Evolutionary conservation across 2,113 vertebrate species (phyloP).

Genomic region (Anoura caudifer): DNA sequence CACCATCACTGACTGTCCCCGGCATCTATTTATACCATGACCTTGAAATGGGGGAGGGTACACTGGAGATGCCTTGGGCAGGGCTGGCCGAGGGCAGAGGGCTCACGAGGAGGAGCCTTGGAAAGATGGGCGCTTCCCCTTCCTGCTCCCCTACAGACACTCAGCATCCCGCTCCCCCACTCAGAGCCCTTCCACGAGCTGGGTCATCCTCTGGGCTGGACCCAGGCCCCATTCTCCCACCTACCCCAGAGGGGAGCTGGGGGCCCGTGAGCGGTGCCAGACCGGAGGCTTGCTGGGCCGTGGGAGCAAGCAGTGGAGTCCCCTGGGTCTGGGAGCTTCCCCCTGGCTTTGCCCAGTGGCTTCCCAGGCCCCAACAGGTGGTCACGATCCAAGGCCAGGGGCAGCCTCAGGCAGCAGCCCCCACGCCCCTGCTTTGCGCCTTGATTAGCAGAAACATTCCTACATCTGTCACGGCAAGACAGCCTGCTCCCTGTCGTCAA

Average conservation of each 20-base stretch:
- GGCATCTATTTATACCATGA: not conserved
- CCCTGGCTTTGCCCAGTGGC: not conserved
- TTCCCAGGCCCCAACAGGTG: slow-evolving; percentile 78
- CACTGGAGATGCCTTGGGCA: not conserved
- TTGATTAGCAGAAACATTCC: slow-evolving; percentile 81
- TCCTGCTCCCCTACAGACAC: not conserved
- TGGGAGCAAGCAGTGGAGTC: not conserved
- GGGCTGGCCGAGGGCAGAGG: not conserved
- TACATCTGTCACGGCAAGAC: slow-evolving; percentile 77
- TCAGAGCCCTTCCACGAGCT: no score
- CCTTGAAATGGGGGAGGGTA: not conserved
- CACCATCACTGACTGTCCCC: not conserved
- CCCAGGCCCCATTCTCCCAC: not conserved
- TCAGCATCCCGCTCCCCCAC: no score
- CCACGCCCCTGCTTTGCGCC: slow-evolving; percentile 73
- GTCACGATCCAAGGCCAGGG: not conserved
- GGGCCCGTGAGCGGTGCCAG: not conserved
- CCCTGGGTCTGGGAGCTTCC: not conserved
- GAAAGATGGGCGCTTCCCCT: not conserved
- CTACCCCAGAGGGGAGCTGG: not conserved
- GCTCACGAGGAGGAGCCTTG: not conserved
- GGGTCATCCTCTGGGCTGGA: not conserved
- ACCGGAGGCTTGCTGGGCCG: not conserved
- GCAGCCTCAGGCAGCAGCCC: not conserved
- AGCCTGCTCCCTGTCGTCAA: not conserved